Evolutionary conservation across 2,888 invertebrate species (phyloP).

Genomic region (Nebria salina): DNA sequence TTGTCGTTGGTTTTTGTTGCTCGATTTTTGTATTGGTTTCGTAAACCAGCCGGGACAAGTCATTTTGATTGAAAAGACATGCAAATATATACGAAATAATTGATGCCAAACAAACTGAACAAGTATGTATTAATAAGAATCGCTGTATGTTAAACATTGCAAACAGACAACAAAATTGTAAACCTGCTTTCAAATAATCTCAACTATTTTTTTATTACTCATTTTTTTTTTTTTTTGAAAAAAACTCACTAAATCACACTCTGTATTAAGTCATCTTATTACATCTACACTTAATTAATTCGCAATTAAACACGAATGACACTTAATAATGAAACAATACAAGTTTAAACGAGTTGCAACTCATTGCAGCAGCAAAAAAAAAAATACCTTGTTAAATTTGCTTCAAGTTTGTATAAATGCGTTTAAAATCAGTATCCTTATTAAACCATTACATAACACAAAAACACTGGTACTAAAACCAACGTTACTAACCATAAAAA

Average conservation of each 20-base stretch:
- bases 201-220: not conserved
- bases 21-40: not conserved
- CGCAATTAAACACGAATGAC: not conserved
- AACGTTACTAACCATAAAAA: not conserved
- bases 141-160: not conserved
- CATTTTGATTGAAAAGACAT: not conserved
- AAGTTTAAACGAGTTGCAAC: not conserved
- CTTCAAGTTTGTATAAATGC: constrained; percentile 1
- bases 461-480: not conserved
- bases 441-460: not conserved
- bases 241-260: not conserved
- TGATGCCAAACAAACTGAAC: not conserved
- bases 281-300: not conserved
- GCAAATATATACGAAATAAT: not conserved
- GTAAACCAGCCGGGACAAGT: not conserved
- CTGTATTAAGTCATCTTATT: not conserved
- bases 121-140: not conserved
- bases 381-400: not conserved
- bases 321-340: not conserved
- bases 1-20: not conserved
- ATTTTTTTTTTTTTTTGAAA: too few species aligned
- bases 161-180: not conserved
- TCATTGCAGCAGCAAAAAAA: not conserved
- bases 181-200: not conserved
- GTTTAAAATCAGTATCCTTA: constrained; percentile 1